A percentile compares a stretch with the other conserved stretches of the same genome.
Evolutionary conservation across 2,888 invertebrate genomes (phyloP).

Genomic region (Nephrotoma guestfalica): DNA sequence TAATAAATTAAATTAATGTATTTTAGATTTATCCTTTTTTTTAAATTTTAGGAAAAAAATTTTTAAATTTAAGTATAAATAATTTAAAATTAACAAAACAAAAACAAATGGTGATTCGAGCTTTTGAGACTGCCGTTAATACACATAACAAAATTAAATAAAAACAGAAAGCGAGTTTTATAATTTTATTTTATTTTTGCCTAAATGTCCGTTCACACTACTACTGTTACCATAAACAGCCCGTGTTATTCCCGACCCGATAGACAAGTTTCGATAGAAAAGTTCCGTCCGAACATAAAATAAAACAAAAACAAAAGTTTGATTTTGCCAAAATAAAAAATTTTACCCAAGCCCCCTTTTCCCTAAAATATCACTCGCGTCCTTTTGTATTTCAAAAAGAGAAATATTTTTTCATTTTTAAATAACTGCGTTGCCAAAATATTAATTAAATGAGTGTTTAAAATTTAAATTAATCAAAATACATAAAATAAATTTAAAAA

Average conservation of each 20-base stretch:
- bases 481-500: neutral
- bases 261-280: neutral
- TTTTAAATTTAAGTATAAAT: slow-evolving; percentile 17
- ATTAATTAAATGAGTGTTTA: neutral
- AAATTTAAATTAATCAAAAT: slow-evolving; percentile 1
- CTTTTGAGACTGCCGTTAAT: slow-evolving; percentile 34
- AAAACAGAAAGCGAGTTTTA: neutral
- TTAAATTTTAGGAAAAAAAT: slow-evolving; percentile 1
- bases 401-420: neutral
- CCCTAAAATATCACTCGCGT: neutral
- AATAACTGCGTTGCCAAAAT: neutral
- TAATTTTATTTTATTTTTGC: neutral
- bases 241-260: neutral
- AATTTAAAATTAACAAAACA: slow-evolving; percentile 15
- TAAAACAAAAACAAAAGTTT: neutral
- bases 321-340: neutral
- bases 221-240: neutral
- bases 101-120: slow-evolving; percentile 26
- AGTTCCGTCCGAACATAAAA: neutral
- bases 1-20: slow-evolving; percentile 7
- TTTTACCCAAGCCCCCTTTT: neutral
- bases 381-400: neutral
- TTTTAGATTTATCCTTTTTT: slow-evolving; percentile 1
- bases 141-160: slow-evolving; percentile 11
- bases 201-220: neutral